Percentiles rank a stretch among this genome's conserved stretches.
Conservation (phyloP, 1,140 invertebrate species). For the Portunus trituberculatus region DNA sequence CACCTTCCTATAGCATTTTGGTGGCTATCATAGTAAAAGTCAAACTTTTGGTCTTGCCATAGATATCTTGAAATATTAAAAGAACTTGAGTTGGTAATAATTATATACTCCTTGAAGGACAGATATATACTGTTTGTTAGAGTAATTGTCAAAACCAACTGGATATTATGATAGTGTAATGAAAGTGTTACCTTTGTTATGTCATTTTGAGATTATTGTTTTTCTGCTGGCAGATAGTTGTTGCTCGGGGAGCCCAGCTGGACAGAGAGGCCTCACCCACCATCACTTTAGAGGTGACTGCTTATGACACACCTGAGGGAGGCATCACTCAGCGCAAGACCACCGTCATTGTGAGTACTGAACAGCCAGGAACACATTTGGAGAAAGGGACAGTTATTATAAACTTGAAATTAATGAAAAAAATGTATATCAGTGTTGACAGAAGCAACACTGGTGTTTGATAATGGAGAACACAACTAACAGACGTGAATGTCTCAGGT, state of each 20-base stretch:
- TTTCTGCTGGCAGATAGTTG: constrained; percentile 79
- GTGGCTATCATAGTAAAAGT: no score
- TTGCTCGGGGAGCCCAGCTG: constrained; percentile 86
- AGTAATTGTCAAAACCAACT: no score
- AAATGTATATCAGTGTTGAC: not conserved
- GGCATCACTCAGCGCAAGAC: constrained; percentile 80
- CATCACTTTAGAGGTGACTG: constrained; percentile 86
- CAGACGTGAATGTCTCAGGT: constrained; percentile 80
- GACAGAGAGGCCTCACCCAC: constrained; percentile 88
- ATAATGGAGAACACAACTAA: not conserved
- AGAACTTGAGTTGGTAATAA: no score
- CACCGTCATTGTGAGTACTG: constrained; percentile 71
- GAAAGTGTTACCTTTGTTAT: not conserved
- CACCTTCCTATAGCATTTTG: no score
- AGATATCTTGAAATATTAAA: no score
- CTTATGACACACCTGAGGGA: constrained; percentile 86
- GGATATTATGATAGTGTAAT: no score
- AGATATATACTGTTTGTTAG: no score
- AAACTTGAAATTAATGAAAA: not conserved
- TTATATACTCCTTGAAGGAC: no score
- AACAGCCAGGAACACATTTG: no score
- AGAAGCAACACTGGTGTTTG: not conserved
- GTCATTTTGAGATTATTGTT: not conserved
- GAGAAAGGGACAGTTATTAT: not conserved
- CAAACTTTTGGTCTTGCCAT: no score